Base-by-base conservation (phyloP, 2,797 vertebrate species). In the Momotus momota region DNA sequence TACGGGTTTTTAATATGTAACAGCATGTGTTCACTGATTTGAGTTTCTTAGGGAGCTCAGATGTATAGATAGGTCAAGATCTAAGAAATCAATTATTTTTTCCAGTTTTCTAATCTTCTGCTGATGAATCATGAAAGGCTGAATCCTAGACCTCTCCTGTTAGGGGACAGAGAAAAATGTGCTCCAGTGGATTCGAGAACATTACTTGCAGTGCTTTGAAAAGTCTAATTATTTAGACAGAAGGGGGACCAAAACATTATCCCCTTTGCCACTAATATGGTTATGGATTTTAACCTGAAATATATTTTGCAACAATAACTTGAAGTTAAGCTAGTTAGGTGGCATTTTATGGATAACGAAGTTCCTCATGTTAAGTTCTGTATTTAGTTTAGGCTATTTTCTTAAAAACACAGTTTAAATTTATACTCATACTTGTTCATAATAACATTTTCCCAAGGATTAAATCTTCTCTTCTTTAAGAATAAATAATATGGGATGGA, bases 1-100 rank as follows among this genome's bases (percentile, higher is more conserved):
- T 95, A 92, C 70, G 92, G 29, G 14, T 45, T 92, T 89, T 93
- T 78, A 92, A 90, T 87, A 86, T 38, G 33, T 77, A 92, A 91
- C 38, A 90, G 79, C 57, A 70, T 31, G 33, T 87, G 48, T 71
- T 96, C 10, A 5, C 29, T 3, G 11, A 83, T 67, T 81, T 86
- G 48, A 88, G 15, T 85, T 87, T 95, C 61, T 89, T 67, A 78
- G 33, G n/a, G 38, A 86, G 35, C 72, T 88, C 85, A 90, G 65
- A 87, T 71, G 11, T 90, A 89, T 26, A 88, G 52, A 66, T 29
- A 85, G 55, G 61, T 86, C 80, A 95, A 92, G 55, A 79, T 85
- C 25, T 77, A 94, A 86, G 54, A 78, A 90, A 92, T 88, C 62
- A 94, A 81, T 65, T 75, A 78, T 12, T 26, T 88, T 69, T 89